These are phyloP conservation scores for Upupa epops DNA, from an alignment of 2,113 vertebrate species.

Conservation along the genomic window DNA sequence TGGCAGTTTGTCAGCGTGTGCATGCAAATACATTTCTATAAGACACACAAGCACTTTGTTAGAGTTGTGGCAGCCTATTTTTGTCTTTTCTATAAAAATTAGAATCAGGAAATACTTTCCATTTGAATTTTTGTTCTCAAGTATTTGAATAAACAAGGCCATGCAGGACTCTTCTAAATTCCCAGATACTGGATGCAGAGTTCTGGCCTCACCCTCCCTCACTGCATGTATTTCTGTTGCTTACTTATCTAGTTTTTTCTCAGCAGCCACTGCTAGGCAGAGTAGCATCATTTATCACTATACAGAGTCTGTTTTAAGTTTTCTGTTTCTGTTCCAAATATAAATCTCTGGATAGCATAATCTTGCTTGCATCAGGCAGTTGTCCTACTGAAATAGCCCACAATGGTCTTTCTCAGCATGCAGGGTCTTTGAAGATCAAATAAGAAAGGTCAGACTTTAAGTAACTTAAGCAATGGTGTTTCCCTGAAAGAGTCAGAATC, in stretches of 20 bases:
- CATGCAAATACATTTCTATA: not conserved
- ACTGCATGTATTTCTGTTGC: not conserved
- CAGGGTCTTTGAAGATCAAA: conserved; percentile 73
- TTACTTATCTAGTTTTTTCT: conserved; percentile 36
- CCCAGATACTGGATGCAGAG: not conserved
- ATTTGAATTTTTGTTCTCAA: not conserved
- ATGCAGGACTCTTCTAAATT: not conserved
- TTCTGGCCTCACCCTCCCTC: not conserved
- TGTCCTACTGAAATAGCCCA: conserved; percentile 53
- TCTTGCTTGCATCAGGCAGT: conserved; percentile 56
- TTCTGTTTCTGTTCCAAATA: conserved; percentile 67
- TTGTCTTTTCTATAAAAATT: not conserved
- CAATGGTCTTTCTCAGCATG: conserved; percentile 56
- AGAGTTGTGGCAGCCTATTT: not conserved
- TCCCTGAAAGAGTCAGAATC: conserved; percentile 38
- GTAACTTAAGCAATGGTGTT: conserved; percentile 52
- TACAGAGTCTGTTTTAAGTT: conserved; percentile 60
- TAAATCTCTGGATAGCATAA: conserved; percentile 61
- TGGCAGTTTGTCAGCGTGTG: not conserved
- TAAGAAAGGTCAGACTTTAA: conserved; percentile 56
- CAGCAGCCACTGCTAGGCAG: conserved; percentile 49
- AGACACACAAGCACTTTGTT: not conserved
- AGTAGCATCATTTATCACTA: conserved; percentile 53
- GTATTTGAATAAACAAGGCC: not conserved
- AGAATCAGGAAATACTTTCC: conserved; percentile 17